Percentiles rank a stretch among this genome's conserved stretches.
phyloP scores from a whole-genome alignment of 2,113 vertebrate genomes.

The Ammodramus savannarum region DNA sequence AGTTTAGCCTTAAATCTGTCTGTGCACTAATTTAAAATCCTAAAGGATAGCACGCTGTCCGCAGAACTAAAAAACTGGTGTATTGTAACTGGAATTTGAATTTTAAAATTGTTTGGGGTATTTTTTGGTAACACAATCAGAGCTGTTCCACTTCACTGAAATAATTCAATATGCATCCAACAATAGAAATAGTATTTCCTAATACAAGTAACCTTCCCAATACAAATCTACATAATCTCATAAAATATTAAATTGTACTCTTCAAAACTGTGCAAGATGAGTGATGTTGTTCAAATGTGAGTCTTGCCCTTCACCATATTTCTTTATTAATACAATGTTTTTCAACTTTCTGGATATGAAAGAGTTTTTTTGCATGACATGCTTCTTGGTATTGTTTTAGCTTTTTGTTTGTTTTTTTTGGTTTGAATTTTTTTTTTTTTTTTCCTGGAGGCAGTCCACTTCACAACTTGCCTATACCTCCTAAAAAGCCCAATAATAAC shows the following conservation, averaged over 20 bases:
- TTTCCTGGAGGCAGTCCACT: background rate
- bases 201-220: background rate
- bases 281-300: background rate
- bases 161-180: background rate
- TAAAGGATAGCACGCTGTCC: background rate
- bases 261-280: background rate
- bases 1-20: background rate
- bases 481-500: background rate
- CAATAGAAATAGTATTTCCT: background rate
- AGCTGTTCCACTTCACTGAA: background rate
- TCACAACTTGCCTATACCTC: background rate
- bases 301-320: background rate
- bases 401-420: background rate
- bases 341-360: background rate
- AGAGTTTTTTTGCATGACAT: background rate
- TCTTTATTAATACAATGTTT: background rate
- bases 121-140: background rate
- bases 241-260: background rate
- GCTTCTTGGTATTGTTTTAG: background rate
- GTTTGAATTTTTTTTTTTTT: background rate
- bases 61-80: background rate
- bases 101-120: background rate
- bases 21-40: conserved; percentile 3
- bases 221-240: background rate
- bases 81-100: background rate